Percentiles rank a stretch among this genome's conserved stretches.
Evolutionary conservation across 2,113 vertebrate species (phyloP).

Genomic region (Erythrocebus patas): DNA sequence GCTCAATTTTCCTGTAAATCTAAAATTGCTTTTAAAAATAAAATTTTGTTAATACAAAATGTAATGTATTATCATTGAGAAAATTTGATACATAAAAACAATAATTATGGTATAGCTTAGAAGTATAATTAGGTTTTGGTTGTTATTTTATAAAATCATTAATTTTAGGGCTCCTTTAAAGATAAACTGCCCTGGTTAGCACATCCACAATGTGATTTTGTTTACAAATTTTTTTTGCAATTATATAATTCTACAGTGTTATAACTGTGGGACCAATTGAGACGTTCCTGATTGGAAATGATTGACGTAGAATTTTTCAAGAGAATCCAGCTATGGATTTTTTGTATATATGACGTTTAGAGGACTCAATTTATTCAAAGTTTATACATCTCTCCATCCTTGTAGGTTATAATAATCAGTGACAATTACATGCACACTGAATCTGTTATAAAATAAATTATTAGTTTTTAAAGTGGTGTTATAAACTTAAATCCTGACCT

Average conservation of each 20-base stretch:
- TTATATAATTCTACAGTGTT: neutral
- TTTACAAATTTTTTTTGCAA: slow-evolving; percentile 39
- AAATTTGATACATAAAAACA: neutral
- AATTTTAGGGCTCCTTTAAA: neutral
- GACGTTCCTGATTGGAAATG: neutral
- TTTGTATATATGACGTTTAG: neutral
- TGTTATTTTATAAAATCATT: neutral
- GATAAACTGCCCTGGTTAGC: neutral
- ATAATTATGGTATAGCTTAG: neutral
- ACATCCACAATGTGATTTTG: neutral
- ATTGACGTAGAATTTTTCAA: neutral
- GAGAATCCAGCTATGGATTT: neutral
- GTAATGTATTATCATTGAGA: neutral
- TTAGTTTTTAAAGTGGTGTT: neutral
- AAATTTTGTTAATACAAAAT: neutral
- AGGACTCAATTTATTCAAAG: neutral
- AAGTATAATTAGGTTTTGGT: slow-evolving; percentile 4
- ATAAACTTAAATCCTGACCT: slow-evolving; percentile 42
- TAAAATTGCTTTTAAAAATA: neutral
- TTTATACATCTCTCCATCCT: neutral
- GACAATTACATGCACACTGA: neutral
- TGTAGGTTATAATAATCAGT: neutral
- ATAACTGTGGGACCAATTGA: neutral
- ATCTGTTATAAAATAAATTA: slow-evolving; percentile 41
- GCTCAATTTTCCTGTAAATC: neutral